These are phyloP conservation scores for Zonotrichia leucophrys DNA, from an alignment of 2,113 vertebrate genomes.

Conservation along the genomic window DNA sequence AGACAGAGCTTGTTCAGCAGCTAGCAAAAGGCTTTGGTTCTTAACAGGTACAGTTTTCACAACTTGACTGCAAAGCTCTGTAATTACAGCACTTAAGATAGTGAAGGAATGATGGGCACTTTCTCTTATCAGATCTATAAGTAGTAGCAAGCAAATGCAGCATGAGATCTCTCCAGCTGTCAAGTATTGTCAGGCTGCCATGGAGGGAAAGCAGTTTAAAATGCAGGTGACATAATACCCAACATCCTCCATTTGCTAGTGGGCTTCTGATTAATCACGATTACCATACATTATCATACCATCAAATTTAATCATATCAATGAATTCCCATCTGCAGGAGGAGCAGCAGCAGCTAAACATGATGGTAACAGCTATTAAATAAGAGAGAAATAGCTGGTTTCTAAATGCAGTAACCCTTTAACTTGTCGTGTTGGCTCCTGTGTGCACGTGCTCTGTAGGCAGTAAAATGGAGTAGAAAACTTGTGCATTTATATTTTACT, in stretches of 20 bases:
- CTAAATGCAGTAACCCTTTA: constrained; percentile 37
- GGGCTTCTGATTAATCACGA: constrained; percentile 92
- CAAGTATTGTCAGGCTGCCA: constrained; percentile 77
- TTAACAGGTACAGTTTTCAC: constrained; percentile 60
- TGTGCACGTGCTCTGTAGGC: not conserved
- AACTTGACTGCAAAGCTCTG: constrained; percentile 59
- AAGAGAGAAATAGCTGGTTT: constrained; percentile 39
- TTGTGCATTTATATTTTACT: not conserved
- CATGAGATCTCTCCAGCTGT: constrained; percentile 78
- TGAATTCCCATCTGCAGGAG: constrained; percentile 82
- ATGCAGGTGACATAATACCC: constrained; percentile 91
- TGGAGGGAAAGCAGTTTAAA: constrained; percentile 85
- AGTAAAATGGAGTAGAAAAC: not conserved
- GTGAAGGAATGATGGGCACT: constrained; percentile 56
- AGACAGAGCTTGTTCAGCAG: constrained; percentile 50
- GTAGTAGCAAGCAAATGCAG: constrained; percentile 62
- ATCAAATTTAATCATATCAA: constrained; percentile 93
- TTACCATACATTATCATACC: constrained; percentile 98
- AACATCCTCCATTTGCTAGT: constrained; percentile 85
- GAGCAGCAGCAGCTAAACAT: constrained; percentile 67
- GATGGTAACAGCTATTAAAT: constrained; percentile 69
- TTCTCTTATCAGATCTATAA: constrained; percentile 70
- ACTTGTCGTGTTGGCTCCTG: not conserved
- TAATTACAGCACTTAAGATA: constrained; percentile 65
- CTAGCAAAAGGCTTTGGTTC: constrained; percentile 40